Evolutionary conservation across 2,113 vertebrate species (phyloP), one percentile per base, ranked within the genome.

Genomic region (Jaculus jaculus): DNA sequence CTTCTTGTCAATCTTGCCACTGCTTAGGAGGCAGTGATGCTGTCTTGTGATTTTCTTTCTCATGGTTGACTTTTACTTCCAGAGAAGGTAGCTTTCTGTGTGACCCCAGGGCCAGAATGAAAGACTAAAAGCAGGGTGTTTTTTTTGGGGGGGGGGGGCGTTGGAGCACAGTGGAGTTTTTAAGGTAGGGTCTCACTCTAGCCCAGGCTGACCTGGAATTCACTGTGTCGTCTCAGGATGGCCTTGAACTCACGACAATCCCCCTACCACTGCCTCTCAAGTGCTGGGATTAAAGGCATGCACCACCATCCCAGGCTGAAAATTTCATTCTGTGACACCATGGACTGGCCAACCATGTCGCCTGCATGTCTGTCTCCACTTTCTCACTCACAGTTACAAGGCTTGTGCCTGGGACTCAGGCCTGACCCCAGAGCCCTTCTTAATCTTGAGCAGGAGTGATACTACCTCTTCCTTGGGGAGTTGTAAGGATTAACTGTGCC

Each of bases 401-500:
- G 65, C 42, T 92, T 28, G 34, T 82, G 42, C 86, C 89, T 37
- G 24, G 16, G 24, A 72, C 63, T 37, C 8, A 3, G 71, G 83
- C 42, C 60, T 34, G 51, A 47, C n/a, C 84, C 42, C 4, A 21
- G 60, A 72, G 72, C 39, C 71, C 11, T 0, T 73, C 82, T 84
- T 82, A 42, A n/a, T 86, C 81, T 71, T 63, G 32, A 77, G 58
- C 69, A 68, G 77, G 63, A 65, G 82, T 63, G 84, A 65, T 89
- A 65, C 84, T 69, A 28, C 63, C 68, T 91, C 30, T 87, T 89
- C 93, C 89, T 60, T 72, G 39, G 82, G 63, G 61, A 85, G 77
- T 63, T n/a, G 10, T 74, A 84, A 88, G 88, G 94, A 94, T 95
- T 94, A 96, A 92, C 90, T 93, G 74, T 94, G 74, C 89, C 61